These are phyloP conservation scores for Istiophorus platypterus DNA, from an alignment of 2,113 vertebrate genomes.

Conservation along the genomic window DNA sequence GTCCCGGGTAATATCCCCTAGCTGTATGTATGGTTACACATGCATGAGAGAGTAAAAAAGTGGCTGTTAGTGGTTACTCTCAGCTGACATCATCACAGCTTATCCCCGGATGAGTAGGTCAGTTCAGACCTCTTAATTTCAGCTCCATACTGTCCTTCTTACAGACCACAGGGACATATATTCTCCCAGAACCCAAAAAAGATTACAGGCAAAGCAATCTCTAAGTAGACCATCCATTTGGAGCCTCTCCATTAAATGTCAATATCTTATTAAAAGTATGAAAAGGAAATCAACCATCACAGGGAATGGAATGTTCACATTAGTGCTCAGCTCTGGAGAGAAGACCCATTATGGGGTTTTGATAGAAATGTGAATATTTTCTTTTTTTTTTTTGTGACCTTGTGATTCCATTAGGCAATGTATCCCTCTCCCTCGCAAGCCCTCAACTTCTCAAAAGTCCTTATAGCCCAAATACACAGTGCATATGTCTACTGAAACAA, in stretches of 20 bases:
- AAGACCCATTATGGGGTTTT: constrained; percentile 77
- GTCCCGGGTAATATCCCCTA: not conserved
- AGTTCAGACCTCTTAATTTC: not conserved
- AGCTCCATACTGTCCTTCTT: constrained; percentile 17
- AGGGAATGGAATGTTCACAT: constrained; percentile 74
- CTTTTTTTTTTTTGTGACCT: constrained; percentile 74
- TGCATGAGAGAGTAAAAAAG: not conserved
- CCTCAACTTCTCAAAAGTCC: constrained; percentile 71
- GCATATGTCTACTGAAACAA: constrained; percentile 62
- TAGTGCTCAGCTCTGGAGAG: constrained; percentile 76
- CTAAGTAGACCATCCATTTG: constrained; percentile 75
- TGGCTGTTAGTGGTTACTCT: not conserved
- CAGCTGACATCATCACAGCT: not conserved
- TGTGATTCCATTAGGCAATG: constrained; percentile 81
- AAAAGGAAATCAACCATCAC: constrained; percentile 76
- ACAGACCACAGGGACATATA: constrained; percentile 14
- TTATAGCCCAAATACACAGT: constrained; percentile 33
- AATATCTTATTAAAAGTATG: constrained; percentile 80
- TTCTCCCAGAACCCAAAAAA: constrained; percentile 24
- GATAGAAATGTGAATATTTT: constrained; percentile 74
- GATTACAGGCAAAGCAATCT: constrained; percentile 57
- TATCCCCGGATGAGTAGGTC: not conserved
- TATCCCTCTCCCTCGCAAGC: constrained; percentile 44
- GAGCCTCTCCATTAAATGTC: constrained; percentile 78
- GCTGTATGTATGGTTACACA: not conserved